A percentile compares a stretch with the other conserved stretches of the same genome.
Conservation (phyloP, 2,888 invertebrate genomes). For the Eulithis testata region DNA sequence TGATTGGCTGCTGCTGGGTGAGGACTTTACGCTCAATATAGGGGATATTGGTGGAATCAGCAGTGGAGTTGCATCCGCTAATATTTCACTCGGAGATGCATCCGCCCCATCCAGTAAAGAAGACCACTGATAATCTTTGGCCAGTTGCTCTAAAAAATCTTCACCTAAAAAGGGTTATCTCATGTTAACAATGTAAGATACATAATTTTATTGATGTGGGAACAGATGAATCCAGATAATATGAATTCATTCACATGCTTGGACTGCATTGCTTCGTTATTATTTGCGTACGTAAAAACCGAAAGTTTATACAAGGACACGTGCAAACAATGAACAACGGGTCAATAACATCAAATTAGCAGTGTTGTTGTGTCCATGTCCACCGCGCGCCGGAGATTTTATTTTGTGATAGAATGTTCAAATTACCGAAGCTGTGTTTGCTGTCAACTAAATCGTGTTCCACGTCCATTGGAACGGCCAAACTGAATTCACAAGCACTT, state of each 20-base stretch:
- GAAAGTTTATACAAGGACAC: slow-evolving; percentile 64
- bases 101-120: slow-evolving; percentile 74
- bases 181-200: slow-evolving; percentile 3
- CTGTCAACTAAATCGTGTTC: slow-evolving; percentile 65
- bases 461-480: slow-evolving; percentile 72
- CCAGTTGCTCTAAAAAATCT: slow-evolving; percentile 74
- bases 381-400: slow-evolving; percentile 48
- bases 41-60: slow-evolving; percentile 74
- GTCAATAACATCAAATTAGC: slow-evolving; percentile 55
- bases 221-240: slow-evolving; percentile 9
- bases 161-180: slow-evolving; percentile 56
- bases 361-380: slow-evolving; percentile 51
- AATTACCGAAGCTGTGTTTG: slow-evolving; percentile 72
- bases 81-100: slow-evolving; percentile 79
- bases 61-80: slow-evolving; percentile 75
- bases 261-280: slow-evolving; percentile 20
- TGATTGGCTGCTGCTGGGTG: slow-evolving; percentile 70
- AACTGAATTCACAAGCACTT: slow-evolving; percentile 31
- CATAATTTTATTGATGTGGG: slow-evolving; percentile 7
- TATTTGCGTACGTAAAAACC: slow-evolving; percentile 41
- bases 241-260: slow-evolving; percentile 2
- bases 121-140: slow-evolving; percentile 73
- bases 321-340: slow-evolving; percentile 51
- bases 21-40: slow-evolving; percentile 67
- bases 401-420: slow-evolving; percentile 28